A percentile compares a stretch with the other conserved stretches of the same genome.
phyloP scores from a whole-genome alignment of 2,797 vertebrate genomes.

The Hybognathus amarus region DNA sequence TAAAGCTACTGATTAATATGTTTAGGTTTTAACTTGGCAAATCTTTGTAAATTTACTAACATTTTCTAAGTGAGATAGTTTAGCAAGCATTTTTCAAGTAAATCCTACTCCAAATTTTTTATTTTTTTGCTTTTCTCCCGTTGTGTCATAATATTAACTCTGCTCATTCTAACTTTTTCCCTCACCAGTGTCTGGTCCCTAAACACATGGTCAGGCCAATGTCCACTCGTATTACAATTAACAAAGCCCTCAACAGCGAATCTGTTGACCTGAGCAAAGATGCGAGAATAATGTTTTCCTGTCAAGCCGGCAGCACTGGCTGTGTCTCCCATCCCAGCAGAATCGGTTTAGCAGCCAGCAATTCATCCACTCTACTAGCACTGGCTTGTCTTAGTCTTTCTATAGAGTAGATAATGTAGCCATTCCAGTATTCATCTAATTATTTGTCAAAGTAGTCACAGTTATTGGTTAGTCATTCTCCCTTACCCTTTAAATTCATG shows the following conservation, averaged over 20 bases:
- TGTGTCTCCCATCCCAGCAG: slow-evolving; percentile 47
- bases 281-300: slow-evolving; percentile 61
- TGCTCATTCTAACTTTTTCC: slow-evolving; percentile 12
- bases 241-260: slow-evolving; percentile 54
- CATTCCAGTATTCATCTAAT: not conserved
- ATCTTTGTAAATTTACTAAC: too few relatives aligned
- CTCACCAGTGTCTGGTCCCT: slow-evolving; percentile 51
- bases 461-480: not conserved
- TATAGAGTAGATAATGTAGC: not conserved
- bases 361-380: not conserved
- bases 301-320: slow-evolving; percentile 42
- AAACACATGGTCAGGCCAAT: slow-evolving; percentile 46
- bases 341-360: slow-evolving; percentile 26
- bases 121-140: not conserved
- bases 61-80: too few relatives aligned
- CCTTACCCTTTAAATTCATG: not conserved
- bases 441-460: not conserved
- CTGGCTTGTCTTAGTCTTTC: not conserved
- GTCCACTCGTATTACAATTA: slow-evolving; percentile 50
- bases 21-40: too few relatives aligned
- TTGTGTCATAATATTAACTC: slow-evolving; percentile 10
- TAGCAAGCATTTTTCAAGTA: too few relatives aligned
- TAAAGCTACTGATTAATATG: too few relatives aligned
- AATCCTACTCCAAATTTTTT: too few relatives aligned
- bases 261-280: slow-evolving; percentile 59